Conservation (phyloP, 2,113 vertebrate species). For the Hipposideros armiger region DNA sequence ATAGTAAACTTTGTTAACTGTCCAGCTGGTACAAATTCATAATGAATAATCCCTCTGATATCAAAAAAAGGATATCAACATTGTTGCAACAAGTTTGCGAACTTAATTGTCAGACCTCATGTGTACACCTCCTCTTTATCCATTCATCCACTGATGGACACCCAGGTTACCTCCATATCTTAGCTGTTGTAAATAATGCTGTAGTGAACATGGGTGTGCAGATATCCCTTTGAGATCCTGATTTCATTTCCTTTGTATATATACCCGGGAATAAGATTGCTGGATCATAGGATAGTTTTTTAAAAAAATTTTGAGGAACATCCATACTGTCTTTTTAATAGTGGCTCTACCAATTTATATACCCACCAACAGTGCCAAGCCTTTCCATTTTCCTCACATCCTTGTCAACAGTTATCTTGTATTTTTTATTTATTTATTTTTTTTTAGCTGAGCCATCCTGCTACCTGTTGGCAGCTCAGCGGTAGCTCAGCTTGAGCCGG, state of each 20-base stretch:
- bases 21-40: too few species aligned
- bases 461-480: too few species aligned
- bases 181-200: background rate
- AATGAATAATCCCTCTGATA: too few species aligned
- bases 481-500: too few species aligned
- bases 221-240: background rate
- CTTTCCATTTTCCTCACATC: background rate
- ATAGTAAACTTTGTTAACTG: too few species aligned
- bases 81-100: too few species aligned
- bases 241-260: background rate
- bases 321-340: background rate
- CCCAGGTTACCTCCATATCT: background rate
- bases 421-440: too few species aligned
- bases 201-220: background rate
- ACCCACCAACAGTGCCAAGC: background rate
- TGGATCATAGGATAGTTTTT: background rate
- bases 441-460: too few species aligned
- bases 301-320: background rate
- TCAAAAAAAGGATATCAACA: too few species aligned
- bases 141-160: background rate
- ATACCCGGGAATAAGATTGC: background rate
- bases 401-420: background rate
- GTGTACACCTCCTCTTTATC: background rate
- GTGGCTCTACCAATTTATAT: background rate
- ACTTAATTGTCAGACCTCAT: background rate